phyloP scores from a whole-genome alignment of 2,113 vertebrate genomes.

The Chaetodon auriga region DNA sequence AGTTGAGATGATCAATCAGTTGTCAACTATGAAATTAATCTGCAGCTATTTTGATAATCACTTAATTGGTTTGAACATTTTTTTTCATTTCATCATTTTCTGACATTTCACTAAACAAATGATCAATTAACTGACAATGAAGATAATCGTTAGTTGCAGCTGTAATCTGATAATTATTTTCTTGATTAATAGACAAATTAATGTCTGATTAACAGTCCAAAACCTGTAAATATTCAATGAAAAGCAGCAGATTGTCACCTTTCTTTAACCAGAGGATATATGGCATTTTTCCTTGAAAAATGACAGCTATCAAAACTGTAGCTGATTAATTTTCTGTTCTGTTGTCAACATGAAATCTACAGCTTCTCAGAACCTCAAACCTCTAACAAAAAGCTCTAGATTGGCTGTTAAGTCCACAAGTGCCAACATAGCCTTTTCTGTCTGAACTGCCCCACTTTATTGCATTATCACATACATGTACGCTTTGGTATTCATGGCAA shows the following conservation, averaged over 20 bases:
- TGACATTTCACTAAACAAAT: too few relatives aligned
- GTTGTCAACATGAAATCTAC: neutral
- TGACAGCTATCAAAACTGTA: neutral
- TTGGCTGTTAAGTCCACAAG: neutral
- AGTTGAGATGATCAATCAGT: too few relatives aligned
- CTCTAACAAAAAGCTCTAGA: neutral
- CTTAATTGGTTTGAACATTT: too few relatives aligned
- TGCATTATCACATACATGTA: neutral
- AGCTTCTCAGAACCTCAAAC: neutral
- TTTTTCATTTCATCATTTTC: too few relatives aligned
- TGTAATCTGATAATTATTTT: neutral
- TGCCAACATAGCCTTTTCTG: neutral
- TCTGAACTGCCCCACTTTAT: neutral
- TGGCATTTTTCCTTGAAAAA: neutral
- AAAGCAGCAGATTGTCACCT: neutral
- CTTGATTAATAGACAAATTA: too few relatives aligned
- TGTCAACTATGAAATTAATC: too few relatives aligned
- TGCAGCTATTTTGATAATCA: too few relatives aligned
- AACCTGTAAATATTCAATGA: neutral
- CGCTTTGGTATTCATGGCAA: conserved; percentile 13
- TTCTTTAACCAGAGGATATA: neutral
- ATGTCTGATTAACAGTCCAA: neutral
- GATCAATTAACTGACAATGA: too few relatives aligned
- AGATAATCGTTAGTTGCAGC: too few relatives aligned
- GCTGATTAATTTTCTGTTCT: too few relatives aligned